Evolutionary conservation across 2,888 invertebrate genomes (phyloP).

Genomic region (Pecten maximus): DNA sequence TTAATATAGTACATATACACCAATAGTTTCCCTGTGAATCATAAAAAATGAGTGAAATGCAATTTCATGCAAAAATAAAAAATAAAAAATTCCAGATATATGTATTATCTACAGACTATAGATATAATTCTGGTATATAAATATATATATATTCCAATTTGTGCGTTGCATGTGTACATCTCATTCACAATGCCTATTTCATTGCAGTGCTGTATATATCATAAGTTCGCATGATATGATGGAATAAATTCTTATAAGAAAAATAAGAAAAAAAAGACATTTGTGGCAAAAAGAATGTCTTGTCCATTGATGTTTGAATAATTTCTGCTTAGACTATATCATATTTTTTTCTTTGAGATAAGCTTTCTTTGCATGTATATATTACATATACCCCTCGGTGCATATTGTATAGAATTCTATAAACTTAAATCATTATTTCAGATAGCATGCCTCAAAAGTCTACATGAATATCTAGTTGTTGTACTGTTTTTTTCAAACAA

Average conservation of each 20-base stretch:
- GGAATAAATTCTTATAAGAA: neutral
- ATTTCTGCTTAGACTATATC: neutral
- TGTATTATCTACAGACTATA: neutral
- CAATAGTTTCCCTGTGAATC: neutral
- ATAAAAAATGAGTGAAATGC: neutral
- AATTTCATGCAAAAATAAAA: neutral
- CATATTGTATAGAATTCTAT: neutral
- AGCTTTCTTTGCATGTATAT: neutral
- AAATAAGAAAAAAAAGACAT: neutral
- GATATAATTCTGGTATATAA: neutral
- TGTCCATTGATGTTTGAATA: neutral
- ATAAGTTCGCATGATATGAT: slow-evolving; percentile 27
- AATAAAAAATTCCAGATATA: too few relatives aligned
- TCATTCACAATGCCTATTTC: neutral
- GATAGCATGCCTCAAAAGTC: neutral
- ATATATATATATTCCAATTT: neutral
- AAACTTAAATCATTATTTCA: neutral
- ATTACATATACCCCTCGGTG: too few relatives aligned
- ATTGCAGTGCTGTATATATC: neutral
- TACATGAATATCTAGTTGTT: neutral
- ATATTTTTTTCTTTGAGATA: neutral
- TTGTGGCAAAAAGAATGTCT: neutral
- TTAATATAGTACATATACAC: neutral
- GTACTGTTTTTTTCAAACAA: neutral
- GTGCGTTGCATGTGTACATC: neutral